Percentiles rank a stretch among this genome's conserved stretches.
These are phyloP conservation scores for Alethe diademata DNA, from an alignment of 2,113 vertebrate species.

Conservation along the genomic window DNA sequence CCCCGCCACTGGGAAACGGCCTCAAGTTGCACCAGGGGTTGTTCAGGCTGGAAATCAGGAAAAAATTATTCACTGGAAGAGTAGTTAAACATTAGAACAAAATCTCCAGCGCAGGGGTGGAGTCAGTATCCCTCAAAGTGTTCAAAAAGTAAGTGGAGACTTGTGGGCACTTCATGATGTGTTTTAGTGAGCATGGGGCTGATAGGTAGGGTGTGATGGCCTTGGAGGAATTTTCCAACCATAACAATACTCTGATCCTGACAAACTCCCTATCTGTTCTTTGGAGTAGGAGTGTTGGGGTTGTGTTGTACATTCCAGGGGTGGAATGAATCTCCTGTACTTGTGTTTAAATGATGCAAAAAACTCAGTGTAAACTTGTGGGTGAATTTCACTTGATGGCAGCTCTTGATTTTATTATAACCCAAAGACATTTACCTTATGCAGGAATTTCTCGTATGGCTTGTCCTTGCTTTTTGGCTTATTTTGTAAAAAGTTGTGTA, in stretches of 20 bases:
- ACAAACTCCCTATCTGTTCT: background rate
- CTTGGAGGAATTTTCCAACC: background rate
- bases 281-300: background rate
- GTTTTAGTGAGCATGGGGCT: background rate
- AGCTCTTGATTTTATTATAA: background rate
- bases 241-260: background rate
- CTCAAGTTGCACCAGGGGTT: background rate
- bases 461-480: background rate
- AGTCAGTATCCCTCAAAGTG: background rate
- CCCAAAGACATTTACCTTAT: background rate
- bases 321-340: background rate
- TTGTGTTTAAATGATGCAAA: background rate
- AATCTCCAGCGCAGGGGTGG: background rate
- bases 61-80: background rate
- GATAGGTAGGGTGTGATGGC: background rate
- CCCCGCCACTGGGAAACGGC: rapidly evolving
- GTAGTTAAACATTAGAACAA: background rate
- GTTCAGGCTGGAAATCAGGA: background rate
- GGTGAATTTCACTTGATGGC: background rate
- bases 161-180: background rate
- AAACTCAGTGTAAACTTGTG: background rate
- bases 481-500: background rate
- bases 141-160: background rate
- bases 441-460: background rate
- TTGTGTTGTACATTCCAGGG: background rate